Evolutionary conservation across 2,888 invertebrate genomes (phyloP).

Genomic region (Malthinus flaveolus): DNA sequence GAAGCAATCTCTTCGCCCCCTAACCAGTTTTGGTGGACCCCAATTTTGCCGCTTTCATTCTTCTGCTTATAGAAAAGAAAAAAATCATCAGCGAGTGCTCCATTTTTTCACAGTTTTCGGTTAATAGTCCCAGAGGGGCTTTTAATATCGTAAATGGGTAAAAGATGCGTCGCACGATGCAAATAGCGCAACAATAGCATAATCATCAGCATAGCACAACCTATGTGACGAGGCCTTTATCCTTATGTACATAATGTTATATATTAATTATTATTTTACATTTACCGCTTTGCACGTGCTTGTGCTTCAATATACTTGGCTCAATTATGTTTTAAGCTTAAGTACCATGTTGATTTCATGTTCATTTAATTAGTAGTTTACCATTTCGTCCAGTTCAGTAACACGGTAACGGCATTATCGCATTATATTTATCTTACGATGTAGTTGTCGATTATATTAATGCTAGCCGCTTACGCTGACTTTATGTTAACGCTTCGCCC

Average conservation of each 20-base stretch:
- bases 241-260: conserved; percentile 19
- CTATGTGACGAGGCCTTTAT: too few relatives aligned
- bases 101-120: too few relatives aligned
- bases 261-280: conserved; percentile 7
- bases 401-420: conserved; percentile 27
- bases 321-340: conserved; percentile 28
- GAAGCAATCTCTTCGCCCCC: too few relatives aligned
- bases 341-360: conserved; percentile 32
- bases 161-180: too few relatives aligned
- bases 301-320: conserved; percentile 41
- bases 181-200: too few relatives aligned
- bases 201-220: too few relatives aligned
- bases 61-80: too few relatives aligned
- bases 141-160: too few relatives aligned
- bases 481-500: conserved; percentile 27
- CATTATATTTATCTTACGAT: conserved; percentile 1
- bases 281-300: conserved; percentile 46
- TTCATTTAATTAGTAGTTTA: conserved; percentile 36
- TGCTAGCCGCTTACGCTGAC: conserved; percentile 32
- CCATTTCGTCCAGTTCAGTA: conserved; percentile 38
- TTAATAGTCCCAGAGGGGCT: too few relatives aligned
- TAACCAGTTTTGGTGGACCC: too few relatives aligned
- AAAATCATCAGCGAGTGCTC: too few relatives aligned
- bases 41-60: too few relatives aligned
- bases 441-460: conserved; percentile 19